Base-by-base conservation (phyloP, 2,888 invertebrate species). In the Augochlorella aurata region DNA sequence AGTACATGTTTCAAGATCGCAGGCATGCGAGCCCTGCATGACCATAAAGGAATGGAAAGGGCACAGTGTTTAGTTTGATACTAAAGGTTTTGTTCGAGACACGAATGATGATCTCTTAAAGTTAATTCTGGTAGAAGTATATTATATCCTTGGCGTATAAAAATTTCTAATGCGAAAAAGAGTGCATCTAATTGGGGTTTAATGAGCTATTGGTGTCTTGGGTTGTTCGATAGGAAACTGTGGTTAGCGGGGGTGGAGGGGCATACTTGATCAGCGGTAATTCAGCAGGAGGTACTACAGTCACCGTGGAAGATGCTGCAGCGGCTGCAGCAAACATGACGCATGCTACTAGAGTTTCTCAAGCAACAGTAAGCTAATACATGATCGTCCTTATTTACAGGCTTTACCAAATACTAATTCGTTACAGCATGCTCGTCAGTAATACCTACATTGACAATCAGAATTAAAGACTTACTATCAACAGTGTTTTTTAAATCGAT, bases 291-390 rank as follows among this genome's bases (percentile, higher is more conserved):
- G 91, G 92, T 86, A 89, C 91, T 88, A 91, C 92, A 89, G 92
- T 92, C 88, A 92, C 92, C 91, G 93, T 92, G 90, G 94, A 94
- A 89, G 94, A 95, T 85, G 95, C 95, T 88, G 95, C 96, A 90
- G 94, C 95, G 79, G 94, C 94, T 90, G 93, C 94, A 94, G 94
- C 90, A 87, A 94, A 95, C 90, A 94, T 96, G 92, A 96, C 96
- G 90, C 97, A 97, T 94, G 97, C 97, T 91, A 97, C 96, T 93
- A 95, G 97, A 94, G 97, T 97, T 92, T 97, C 97, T 93, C 97
- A 97, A 93, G 98, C 98, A 94, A 99, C 99, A 94, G 98, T 98
- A 96, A 96, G 96, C 95, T 89, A 89, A 91, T 90, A 87, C 89
- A 90, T 66, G 91, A 89, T 92, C 90, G 89, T 92, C 90, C 90